These are phyloP conservation scores for Synanceia verrucosa DNA, from an alignment of 2,797 vertebrate genomes.

Conservation along the genomic window DNA sequence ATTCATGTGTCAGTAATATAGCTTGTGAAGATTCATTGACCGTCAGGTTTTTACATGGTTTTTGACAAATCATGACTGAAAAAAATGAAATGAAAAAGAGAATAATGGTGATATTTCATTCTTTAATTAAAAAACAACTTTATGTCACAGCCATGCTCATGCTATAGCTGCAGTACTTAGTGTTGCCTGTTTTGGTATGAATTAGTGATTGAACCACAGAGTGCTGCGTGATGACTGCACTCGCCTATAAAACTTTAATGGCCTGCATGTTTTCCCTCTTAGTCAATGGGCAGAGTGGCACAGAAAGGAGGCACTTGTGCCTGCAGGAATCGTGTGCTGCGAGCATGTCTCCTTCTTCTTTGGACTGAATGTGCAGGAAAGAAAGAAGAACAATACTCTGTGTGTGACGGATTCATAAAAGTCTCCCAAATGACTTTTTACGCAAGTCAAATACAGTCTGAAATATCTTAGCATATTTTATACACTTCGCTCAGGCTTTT, in stretches of 20 bases:
- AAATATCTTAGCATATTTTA: constrained; percentile 48
- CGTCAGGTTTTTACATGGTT: not conserved
- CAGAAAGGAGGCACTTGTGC: constrained; percentile 54
- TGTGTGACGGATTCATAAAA: constrained; percentile 38
- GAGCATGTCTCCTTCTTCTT: constrained; percentile 28
- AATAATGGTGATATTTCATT: not conserved
- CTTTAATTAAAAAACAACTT: not conserved
- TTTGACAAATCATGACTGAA: not conserved
- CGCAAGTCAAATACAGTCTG: constrained; percentile 28
- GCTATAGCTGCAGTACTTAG: constrained; percentile 19
- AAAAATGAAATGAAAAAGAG: not conserved
- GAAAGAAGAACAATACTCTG: constrained; percentile 44
- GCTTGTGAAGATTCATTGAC: constrained; percentile 9
- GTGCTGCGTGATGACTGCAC: constrained; percentile 63
- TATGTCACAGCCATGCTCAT: not conserved
- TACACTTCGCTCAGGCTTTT: constrained; percentile 35
- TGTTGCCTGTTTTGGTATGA: constrained; percentile 62
- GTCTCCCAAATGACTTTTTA: constrained; percentile 39
- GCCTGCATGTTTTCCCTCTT: constrained; percentile 67
- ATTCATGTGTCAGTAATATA: constrained; percentile 31
- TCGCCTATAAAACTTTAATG: constrained; percentile 72
- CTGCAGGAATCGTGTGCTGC: constrained; percentile 38
- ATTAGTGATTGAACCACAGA: constrained; percentile 70
- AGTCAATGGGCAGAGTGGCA: constrained; percentile 58
- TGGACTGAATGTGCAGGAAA: constrained; percentile 14